Conservation (phyloP, 2,888 invertebrate species). For the Drepanosiphum platanoidis region DNA sequence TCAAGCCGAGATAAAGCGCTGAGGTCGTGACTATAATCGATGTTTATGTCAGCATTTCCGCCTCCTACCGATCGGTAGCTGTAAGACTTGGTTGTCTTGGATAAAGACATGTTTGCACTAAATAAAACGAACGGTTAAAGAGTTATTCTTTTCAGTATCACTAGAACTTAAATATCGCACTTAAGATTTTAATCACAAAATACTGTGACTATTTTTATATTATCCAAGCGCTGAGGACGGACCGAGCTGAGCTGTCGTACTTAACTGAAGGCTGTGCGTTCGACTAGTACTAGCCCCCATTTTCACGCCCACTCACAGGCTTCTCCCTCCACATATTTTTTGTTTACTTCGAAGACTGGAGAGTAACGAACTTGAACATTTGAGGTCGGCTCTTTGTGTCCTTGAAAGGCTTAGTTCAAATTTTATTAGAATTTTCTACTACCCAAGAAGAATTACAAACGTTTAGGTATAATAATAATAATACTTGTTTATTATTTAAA, state of each 20-base stretch:
- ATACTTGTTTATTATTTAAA: too few species aligned
- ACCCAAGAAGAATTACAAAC: not conserved
- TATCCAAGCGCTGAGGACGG: constrained; percentile 54
- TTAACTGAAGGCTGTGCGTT: constrained; percentile 56
- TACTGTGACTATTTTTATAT: constrained; percentile 47
- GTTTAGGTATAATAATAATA: too few species aligned
- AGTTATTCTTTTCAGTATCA: constrained; percentile 26
- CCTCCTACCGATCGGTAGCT: constrained; percentile 89
- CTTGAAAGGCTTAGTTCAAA: constrained; percentile 46
- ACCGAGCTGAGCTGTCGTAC: constrained; percentile 59
- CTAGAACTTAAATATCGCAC: constrained; percentile 45
- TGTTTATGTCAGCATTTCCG: constrained; percentile 85
- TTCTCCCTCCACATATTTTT: constrained; percentile 52
- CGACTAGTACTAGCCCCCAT: constrained; percentile 49
- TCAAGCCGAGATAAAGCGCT: constrained; percentile 94
- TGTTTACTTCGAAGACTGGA: constrained; percentile 58
- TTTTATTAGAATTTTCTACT: constrained; percentile 13
- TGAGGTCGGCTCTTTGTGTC: constrained; percentile 60
- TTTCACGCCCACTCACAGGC: constrained; percentile 55
- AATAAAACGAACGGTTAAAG: constrained; percentile 37
- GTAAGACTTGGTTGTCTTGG: constrained; percentile 87
- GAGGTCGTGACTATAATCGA: constrained; percentile 93
- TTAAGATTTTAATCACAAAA: constrained; percentile 23
- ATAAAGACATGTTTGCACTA: constrained; percentile 67
- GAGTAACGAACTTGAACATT: constrained; percentile 61